Conservation (phyloP, 64 coral and sea anemone species). For the Montipora foliosa region DNA sequence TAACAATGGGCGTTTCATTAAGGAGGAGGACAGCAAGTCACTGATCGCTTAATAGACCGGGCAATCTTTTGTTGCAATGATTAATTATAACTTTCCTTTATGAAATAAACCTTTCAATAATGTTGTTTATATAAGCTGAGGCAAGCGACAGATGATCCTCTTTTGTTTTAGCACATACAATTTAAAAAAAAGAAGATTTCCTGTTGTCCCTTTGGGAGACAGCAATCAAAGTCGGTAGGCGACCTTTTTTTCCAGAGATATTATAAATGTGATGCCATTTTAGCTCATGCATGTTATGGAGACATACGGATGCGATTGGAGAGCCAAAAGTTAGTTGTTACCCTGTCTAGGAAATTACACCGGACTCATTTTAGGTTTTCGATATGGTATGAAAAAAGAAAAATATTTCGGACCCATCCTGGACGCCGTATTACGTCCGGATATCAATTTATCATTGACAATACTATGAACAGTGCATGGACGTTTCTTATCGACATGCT, state of each 20-base stretch:
- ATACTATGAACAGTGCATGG: neutral
- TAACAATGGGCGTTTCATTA: neutral
- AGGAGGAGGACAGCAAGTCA: neutral
- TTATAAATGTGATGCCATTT: neutral
- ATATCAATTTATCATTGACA: neutral
- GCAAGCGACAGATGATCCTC: no score
- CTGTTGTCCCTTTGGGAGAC: no score
- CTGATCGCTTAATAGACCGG: neutral
- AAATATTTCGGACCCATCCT: neutral
- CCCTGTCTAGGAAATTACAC: constrained; percentile 1
- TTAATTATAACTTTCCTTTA: neutral
- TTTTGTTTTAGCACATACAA: no score
- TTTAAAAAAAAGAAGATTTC: no score
- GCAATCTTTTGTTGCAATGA: neutral
- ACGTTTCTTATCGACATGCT: neutral
- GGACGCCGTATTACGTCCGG: neutral
- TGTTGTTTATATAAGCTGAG: neutral
- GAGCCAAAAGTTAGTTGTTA: neutral
- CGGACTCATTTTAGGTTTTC: neutral
- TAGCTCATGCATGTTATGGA: neutral
- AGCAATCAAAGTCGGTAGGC: no score
- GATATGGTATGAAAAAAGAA: constrained; percentile 17
- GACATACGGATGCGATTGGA: neutral
- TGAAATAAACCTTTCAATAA: no score
- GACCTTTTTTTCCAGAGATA: neutral